Conservation (phyloP, 2,888 invertebrate genomes). For the Amphimallon solstitiale region DNA sequence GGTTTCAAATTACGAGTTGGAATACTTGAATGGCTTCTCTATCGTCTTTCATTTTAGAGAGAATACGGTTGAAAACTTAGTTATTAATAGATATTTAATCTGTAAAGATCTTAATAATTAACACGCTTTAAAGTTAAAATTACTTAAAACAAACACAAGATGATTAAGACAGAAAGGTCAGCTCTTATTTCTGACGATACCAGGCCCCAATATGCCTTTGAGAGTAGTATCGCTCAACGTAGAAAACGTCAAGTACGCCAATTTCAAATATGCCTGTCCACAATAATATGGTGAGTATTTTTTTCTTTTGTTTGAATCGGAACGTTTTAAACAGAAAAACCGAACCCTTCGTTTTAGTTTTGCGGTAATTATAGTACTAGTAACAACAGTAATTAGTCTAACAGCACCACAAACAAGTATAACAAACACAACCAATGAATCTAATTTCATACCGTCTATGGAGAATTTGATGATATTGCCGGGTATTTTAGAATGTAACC, state of each 20-base stretch:
- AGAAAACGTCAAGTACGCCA: conserved; percentile 67
- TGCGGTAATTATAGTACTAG: conserved; percentile 46
- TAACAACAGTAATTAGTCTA: conserved; percentile 39
- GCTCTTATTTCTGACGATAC: conserved; percentile 62
- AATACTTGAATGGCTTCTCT: conserved; percentile 55
- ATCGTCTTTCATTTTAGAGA: conserved; percentile 49
- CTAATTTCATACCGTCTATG: conserved; percentile 13
- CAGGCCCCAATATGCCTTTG: conserved; percentile 67
- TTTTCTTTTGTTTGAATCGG: neutral
- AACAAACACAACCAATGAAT: conserved; percentile 51
- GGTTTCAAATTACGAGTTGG: conserved; percentile 50
- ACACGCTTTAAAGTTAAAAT: neutral
- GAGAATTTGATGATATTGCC: conserved; percentile 27
- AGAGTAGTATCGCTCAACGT: conserved; percentile 64
- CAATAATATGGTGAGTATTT: conserved; percentile 74
- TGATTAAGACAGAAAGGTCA: conserved; percentile 62
- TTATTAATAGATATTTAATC: neutral
- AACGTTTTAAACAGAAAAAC: neutral
- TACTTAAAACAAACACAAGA: conserved; percentile 1
- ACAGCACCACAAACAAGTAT: conserved; percentile 37
- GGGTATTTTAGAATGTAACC: conserved; percentile 24
- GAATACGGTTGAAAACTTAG: conserved; percentile 16
- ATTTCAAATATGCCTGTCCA: conserved; percentile 78
- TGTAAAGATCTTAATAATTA: neutral
- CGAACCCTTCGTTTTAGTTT: conserved; percentile 46